These are phyloP conservation scores for Muscicapa adusta DNA, from an alignment of 2,113 vertebrate species.

Conservation along the genomic window DNA sequence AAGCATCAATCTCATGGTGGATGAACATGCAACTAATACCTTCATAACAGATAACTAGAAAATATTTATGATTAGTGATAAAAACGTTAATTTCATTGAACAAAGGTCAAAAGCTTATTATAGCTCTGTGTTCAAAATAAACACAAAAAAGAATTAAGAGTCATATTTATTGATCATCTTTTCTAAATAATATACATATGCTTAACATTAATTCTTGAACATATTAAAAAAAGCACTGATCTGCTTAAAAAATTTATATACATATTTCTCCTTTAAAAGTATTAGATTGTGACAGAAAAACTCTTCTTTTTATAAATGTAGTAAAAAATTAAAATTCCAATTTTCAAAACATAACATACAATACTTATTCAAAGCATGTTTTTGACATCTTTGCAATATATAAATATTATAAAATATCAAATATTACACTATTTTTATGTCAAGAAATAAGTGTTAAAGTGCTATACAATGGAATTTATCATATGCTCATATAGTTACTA, in stretches of 20 bases:
- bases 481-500: neutral
- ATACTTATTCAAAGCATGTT: conserved; percentile 7
- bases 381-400: conserved; percentile 23
- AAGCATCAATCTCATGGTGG: conserved; percentile 68
- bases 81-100: conserved; percentile 43
- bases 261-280: conserved; percentile 18
- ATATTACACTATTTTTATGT: conserved; percentile 20
- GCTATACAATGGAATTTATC: conserved; percentile 16
- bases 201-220: conserved; percentile 54
- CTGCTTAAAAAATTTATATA: conserved; percentile 24
- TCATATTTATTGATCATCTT: conserved; percentile 61
- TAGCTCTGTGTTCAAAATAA: conserved; percentile 64
- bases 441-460: conserved; percentile 5
- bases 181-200: conserved; percentile 39
- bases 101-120: conserved; percentile 38
- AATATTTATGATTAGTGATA: conserved; percentile 25
- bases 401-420: conserved; percentile 15
- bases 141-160: conserved; percentile 65
- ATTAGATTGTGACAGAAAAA: conserved; percentile 26
- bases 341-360: conserved; percentile 45
- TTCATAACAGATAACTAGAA: conserved; percentile 43
- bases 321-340: conserved; percentile 2
- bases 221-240: conserved; percentile 29
- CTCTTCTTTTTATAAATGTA: conserved; percentile 24
- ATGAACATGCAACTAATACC: conserved; percentile 65